phyloP scores from a whole-genome alignment of 2,888 invertebrate species.

The Brachynemurus nebulosus region DNA sequence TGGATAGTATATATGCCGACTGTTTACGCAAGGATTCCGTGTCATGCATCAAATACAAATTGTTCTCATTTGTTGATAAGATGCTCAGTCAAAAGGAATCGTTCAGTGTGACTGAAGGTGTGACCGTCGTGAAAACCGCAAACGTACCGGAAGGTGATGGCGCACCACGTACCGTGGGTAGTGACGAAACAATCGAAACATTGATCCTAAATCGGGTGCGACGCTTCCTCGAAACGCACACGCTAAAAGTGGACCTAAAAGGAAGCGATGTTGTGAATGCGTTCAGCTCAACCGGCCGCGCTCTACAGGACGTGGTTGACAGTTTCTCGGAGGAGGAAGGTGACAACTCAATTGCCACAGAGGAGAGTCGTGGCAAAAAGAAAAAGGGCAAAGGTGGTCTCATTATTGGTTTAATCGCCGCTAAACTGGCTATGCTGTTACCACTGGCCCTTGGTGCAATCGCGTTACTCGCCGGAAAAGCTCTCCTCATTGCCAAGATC shows the following conservation, averaged over 20 bases:
- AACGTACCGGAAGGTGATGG: slow-evolving; percentile 52
- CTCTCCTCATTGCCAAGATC: slow-evolving; percentile 69
- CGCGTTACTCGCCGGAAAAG: slow-evolving; percentile 75
- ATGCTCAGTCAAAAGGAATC: slow-evolving; percentile 68
- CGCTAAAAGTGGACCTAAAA: slow-evolving; percentile 71
- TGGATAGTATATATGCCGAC: slow-evolving; percentile 62
- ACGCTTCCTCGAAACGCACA: slow-evolving; percentile 64
- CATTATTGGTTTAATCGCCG: slow-evolving; percentile 59
- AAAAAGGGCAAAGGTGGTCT: slow-evolving; percentile 67
- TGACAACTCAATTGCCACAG: slow-evolving; percentile 38
- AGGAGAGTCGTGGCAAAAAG: slow-evolving; percentile 66
- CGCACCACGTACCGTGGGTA: slow-evolving; percentile 56
- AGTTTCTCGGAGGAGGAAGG: slow-evolving; percentile 47
- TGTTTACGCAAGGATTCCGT: slow-evolving; percentile 72
- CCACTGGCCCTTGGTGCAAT: slow-evolving; percentile 69
- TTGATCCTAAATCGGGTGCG: slow-evolving; percentile 53
- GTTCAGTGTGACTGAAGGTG: slow-evolving; percentile 67
- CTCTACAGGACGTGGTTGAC: slow-evolving; percentile 59
- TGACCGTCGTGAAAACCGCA: slow-evolving; percentile 65
- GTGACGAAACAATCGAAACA: slow-evolving; percentile 50
- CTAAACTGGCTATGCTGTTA: slow-evolving; percentile 62
- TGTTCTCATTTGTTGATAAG: slow-evolving; percentile 76
- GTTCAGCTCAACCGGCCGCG: slow-evolving; percentile 65
- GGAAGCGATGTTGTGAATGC: slow-evolving; percentile 71
- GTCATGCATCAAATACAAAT: slow-evolving; percentile 74